Conservation (phyloP, 2,113 vertebrate genomes). For the Petromus typicus region DNA sequence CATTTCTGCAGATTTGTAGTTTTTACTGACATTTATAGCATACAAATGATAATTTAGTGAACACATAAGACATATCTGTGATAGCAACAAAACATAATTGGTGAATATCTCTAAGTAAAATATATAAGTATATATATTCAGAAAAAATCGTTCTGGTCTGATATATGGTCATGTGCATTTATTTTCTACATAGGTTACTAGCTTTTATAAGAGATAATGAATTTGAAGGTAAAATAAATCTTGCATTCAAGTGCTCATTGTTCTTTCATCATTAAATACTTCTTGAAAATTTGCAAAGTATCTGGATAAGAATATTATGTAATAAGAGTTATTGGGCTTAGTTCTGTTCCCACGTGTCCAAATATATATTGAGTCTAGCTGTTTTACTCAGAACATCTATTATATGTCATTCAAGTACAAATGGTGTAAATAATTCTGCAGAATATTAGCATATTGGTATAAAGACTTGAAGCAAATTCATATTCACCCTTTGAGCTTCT, state of each 20-base stretch:
- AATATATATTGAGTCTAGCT: conserved; percentile 48
- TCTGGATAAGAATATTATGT: not conserved
- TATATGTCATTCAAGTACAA: conserved; percentile 33
- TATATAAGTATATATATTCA: not conserved
- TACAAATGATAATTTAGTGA: conserved; percentile 55
- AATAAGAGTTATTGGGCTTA: conserved; percentile 24
- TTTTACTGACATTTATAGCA: conserved; percentile 62
- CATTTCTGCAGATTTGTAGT: conserved; percentile 68
- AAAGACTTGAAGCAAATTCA: conserved; percentile 15
- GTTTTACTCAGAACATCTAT: conserved; percentile 29
- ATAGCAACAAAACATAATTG: not conserved
- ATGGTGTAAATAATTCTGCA: conserved; percentile 27
- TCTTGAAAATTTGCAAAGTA: not conserved
- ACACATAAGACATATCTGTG: not conserved
- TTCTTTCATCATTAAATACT: conserved; percentile 38
- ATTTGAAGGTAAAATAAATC: not conserved
- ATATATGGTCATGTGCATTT: not conserved
- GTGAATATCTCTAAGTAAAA: conserved; percentile 13
- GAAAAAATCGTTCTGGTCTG: not conserved
- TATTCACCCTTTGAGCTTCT: not conserved
- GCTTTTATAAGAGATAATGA: not conserved
- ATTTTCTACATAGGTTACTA: not conserved
- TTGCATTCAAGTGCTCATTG: not conserved
- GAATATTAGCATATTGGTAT: conserved; percentile 5
- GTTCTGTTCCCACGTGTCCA: conserved; percentile 56